These are phyloP conservation scores for Leptosomus discolor DNA, from an alignment of 2,113 vertebrate genomes.

Conservation along the genomic window DNA sequence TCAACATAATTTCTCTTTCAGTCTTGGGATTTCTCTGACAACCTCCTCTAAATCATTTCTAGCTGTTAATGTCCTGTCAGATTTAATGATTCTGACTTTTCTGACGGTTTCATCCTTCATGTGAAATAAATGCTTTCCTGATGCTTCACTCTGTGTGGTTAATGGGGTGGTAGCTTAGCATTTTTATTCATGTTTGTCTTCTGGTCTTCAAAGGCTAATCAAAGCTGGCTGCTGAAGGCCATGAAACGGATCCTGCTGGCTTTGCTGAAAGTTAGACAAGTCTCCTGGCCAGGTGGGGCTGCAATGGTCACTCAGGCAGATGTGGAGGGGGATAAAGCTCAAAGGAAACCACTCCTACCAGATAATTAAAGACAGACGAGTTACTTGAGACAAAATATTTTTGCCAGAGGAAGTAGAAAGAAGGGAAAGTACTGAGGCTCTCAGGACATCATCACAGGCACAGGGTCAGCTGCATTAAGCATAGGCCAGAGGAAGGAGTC, in stretches of 20 bases:
- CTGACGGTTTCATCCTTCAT: not conserved
- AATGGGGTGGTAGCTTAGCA: not conserved
- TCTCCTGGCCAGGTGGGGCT: not conserved
- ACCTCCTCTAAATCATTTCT: conserved; percentile 17
- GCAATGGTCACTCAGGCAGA: not conserved
- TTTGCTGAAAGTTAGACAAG: not conserved
- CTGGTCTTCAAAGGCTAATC: not conserved
- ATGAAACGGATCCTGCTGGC: not conserved
- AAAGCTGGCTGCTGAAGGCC: not conserved
- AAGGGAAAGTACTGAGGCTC: not conserved
- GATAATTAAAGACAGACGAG: not conserved
- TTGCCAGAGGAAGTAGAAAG: not conserved
- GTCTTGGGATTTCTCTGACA: conserved; percentile 39
- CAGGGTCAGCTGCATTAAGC: not conserved
- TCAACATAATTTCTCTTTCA: conserved; percentile 5
- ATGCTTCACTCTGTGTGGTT: not conserved
- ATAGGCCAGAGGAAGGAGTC: not conserved
- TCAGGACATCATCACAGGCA: not conserved
- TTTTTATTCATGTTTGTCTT: not conserved
- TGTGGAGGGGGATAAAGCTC: not conserved
- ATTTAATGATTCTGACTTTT: conserved; percentile 15
- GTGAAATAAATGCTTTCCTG: conserved; percentile 50
- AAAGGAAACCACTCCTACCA: not conserved
- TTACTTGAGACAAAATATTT: not conserved
- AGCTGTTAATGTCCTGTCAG: conserved; percentile 26